phyloP scores from a whole-genome alignment of 2,888 invertebrate genomes.

The Catonia carolina region DNA sequence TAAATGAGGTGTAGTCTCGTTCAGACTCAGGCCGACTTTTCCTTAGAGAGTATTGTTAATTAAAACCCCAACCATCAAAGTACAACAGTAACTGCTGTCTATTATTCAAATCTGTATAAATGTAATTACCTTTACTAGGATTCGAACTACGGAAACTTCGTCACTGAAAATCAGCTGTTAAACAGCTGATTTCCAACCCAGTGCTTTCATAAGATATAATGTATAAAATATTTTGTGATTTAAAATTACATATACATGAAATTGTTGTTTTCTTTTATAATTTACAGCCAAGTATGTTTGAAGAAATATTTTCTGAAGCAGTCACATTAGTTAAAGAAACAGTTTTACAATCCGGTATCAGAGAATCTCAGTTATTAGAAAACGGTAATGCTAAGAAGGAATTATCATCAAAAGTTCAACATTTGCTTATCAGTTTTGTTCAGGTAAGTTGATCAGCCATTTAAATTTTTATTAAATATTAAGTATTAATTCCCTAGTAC shows the following conservation, averaged over 20 bases:
- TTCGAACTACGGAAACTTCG: too few species aligned
- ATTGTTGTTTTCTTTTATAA: slow-evolving; percentile 8
- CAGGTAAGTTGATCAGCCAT: slow-evolving; percentile 33
- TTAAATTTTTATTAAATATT: not conserved
- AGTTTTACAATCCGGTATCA: slow-evolving; percentile 61
- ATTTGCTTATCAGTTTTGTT: slow-evolving; percentile 47
- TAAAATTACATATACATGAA: not conserved
- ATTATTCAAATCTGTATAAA: too few species aligned
- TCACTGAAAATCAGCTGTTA: too few species aligned
- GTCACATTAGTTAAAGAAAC: slow-evolving; percentile 63
- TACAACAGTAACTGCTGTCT: too few species aligned
- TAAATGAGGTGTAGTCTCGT: too few species aligned
- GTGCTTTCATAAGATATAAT: not conserved
- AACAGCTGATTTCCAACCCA: too few species aligned
- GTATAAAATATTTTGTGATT: slow-evolving; percentile 4
- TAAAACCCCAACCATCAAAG: too few species aligned
- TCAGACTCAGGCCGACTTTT: too few species aligned
- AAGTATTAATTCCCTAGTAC: not conserved
- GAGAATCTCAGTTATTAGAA: slow-evolving; percentile 54
- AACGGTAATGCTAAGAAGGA: slow-evolving; percentile 48
- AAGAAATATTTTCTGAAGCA: slow-evolving; percentile 64
- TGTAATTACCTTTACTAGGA: too few species aligned
- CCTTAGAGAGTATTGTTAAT: too few species aligned
- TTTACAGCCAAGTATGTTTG: slow-evolving; percentile 61
- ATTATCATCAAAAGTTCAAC: slow-evolving; percentile 49